Conservation (phyloP, 2,888 invertebrate species). For the Callinectes sapidus region DNA sequence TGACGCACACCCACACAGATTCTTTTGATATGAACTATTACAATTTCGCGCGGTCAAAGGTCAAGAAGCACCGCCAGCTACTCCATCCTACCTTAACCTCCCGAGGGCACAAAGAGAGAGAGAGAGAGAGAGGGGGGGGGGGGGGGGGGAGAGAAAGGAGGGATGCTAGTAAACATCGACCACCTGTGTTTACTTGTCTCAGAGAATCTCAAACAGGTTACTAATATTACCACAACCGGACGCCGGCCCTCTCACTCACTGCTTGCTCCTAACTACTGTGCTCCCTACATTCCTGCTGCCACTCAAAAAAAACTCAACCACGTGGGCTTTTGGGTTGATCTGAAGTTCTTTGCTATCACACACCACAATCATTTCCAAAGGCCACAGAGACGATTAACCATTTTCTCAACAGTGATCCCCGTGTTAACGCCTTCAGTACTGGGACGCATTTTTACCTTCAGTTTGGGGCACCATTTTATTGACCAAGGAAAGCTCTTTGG, state of each 20-base stretch:
- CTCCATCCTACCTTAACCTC: background rate
- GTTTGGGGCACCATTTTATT: too few relatives aligned
- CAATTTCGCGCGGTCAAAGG: slow-evolving; percentile 16
- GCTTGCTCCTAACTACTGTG: background rate
- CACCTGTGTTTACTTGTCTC: slow-evolving; percentile 26
- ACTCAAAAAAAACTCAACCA: background rate
- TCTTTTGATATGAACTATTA: slow-evolving; percentile 21
- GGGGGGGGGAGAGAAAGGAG: slow-evolving; percentile 14
- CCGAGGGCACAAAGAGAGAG: background rate
- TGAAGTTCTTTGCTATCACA: background rate
- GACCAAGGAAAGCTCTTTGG: too few relatives aligned
- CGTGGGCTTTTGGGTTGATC: background rate
- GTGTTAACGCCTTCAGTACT: too few relatives aligned
- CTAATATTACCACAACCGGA: slow-evolving; percentile 22
- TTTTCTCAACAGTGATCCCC: too few relatives aligned
- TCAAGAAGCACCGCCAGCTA: background rate
- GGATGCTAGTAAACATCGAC: slow-evolving; percentile 24
- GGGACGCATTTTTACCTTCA: too few relatives aligned
- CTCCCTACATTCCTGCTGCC: background rate
- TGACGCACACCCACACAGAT: background rate
- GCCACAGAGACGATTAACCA: background rate
- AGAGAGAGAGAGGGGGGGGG: background rate
- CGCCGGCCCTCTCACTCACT: background rate
- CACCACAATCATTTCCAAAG: too few relatives aligned
- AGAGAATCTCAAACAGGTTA: slow-evolving; percentile 24